phyloP scores from a whole-genome alignment of 2,113 vertebrate species.

The Pluvialis apricaria region DNA sequence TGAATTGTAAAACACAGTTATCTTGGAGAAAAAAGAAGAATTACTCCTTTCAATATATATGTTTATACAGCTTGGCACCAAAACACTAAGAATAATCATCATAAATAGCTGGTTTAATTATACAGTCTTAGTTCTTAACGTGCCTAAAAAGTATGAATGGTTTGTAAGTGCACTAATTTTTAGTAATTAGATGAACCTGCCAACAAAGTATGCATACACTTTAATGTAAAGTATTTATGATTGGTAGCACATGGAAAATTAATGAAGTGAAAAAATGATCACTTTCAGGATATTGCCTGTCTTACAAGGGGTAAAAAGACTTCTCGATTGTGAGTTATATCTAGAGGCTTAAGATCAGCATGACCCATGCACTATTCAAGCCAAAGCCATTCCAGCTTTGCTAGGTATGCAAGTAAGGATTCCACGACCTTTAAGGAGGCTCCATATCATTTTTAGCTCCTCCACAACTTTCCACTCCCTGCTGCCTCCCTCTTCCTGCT shows the following conservation, averaged over 20 bases:
- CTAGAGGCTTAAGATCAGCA: not conserved
- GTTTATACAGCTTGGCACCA: not conserved
- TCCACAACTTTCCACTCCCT: not conserved
- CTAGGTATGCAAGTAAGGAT: slow-evolving; percentile 1
- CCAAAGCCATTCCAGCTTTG: not conserved
- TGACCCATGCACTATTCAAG: not conserved
- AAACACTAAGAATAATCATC: not conserved
- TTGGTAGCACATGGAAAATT: not conserved
- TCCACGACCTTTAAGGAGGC: slow-evolving; percentile 29
- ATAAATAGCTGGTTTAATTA: not conserved
- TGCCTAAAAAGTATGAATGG: not conserved
- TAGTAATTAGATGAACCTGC: not conserved
- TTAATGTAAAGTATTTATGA: not conserved
- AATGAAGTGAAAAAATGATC: not conserved
- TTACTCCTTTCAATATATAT: not conserved
- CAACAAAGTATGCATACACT: not conserved
- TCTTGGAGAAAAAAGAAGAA: not conserved
- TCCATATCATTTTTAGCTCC: not conserved
- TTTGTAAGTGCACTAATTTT: not conserved
- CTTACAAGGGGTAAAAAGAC: not conserved
- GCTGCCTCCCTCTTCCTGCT: not conserved
- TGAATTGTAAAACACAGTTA: not conserved
- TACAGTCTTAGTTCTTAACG: not conserved
- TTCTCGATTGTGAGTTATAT: not conserved
- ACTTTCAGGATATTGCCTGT: not conserved